Evolutionary conservation across 2,797 vertebrate genomes (phyloP), one percentile per base, ranked within the genome.

Genomic region (Acrossocheilus wenchowensis): DNA sequence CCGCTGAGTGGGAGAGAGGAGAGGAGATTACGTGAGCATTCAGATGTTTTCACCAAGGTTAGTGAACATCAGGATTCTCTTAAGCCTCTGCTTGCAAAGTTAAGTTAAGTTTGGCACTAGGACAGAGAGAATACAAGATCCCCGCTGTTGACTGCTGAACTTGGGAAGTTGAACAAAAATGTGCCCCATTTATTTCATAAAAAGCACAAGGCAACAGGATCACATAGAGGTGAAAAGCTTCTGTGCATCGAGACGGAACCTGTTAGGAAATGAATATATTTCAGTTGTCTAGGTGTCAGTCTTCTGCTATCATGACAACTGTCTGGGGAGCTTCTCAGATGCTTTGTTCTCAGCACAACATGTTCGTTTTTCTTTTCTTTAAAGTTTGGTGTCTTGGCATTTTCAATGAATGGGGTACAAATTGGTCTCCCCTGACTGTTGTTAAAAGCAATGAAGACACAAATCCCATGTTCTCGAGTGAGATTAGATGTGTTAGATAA

Each of bases 1-100:
- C 92, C 97, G 96, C 98, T 99, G 93, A 91, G 34, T 73, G 84
- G 52, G 26, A 81, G 79, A 75, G 80, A 85, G 39, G n/a, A 78
- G 26, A 78, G 6, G 66, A 82, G 48, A 82, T 82, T 87, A 73
- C n/a, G 74, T 66, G 34, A 85, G 39, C 15, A 84, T 82, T 87
- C 50, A 60, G 50, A 71, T 78, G 66, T 85, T 78, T 72, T 62
- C 19, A 78, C 45, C 23, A 43, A 68, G 39, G 73, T 79, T 48
- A 71, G 68, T 72, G 73, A 52, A 75, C 30, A 60, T 83, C 77
- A 62, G 73, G 75, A n/a, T 62, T 81, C 82, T 79, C 48, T 21
- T 60, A 68, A 78, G 30, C 69, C 45, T 52, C 79, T 12, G 84
- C 60, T 85, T 78, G 36, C 50, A 43, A 43, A 45, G 64, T 57